Evolutionary conservation across 2,797 vertebrate species (phyloP).

Genomic region (Coendou prehensilis): DNA sequence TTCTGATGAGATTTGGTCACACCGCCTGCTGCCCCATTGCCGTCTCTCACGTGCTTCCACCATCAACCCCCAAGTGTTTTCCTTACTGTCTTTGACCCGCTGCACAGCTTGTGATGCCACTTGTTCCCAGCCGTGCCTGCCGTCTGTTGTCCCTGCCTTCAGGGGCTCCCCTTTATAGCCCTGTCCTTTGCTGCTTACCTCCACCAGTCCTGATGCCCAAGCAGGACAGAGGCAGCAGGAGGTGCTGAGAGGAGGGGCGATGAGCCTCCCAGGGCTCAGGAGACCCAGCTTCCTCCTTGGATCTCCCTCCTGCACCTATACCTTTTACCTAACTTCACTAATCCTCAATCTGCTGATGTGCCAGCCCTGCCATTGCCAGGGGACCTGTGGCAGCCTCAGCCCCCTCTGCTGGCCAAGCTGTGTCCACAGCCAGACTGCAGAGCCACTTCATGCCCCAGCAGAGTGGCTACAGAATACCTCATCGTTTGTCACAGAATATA

Average conservation of each 20-base stretch:
- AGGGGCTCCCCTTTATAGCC: not conserved
- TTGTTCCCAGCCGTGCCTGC: not conserved
- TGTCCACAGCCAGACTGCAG: not conserved
- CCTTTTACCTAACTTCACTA: not conserved
- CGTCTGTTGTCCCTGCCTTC: not conserved
- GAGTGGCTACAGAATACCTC: not conserved
- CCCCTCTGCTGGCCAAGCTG: not conserved
- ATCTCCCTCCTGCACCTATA: not conserved
- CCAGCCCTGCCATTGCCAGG: not conserved
- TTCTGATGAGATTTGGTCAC: not conserved
- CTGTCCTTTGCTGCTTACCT: not conserved
- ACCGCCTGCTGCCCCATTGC: not conserved
- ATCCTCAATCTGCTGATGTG: not conserved
- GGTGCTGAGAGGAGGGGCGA: too few relatives aligned
- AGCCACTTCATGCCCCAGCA: not conserved
- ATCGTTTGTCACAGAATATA: fast-evolving
- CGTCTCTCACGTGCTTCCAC: not conserved
- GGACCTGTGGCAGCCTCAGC: not conserved
- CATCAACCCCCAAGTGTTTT: not conserved
- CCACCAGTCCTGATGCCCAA: not conserved
- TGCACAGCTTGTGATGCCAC: not conserved
- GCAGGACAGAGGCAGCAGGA: not conserved
- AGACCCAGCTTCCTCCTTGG: not conserved
- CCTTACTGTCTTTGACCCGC: not conserved
- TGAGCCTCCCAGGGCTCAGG: not conserved